Evolutionary conservation across 2,888 invertebrate genomes (phyloP), one percentile per base, ranked within the genome.

Genomic region (Xestia c-nigrum): DNA sequence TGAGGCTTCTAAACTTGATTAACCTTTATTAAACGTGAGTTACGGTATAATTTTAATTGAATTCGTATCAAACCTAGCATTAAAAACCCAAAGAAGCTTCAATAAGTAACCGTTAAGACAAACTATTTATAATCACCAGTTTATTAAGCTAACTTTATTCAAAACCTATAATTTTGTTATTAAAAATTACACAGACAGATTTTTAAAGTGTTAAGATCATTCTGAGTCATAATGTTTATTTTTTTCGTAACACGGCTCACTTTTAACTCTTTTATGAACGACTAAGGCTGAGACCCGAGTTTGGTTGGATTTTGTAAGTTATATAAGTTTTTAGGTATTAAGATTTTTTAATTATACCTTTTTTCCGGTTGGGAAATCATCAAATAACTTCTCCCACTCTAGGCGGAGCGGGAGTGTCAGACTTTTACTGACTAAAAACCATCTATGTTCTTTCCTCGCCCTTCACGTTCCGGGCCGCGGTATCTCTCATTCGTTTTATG

Each of bases 191-290:
- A 88, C 89, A 88, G 88, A 86, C 84, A 82, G 88, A 88, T 89
- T 89, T 91, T 88, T 89, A 90, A 91, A 90, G 92, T 92, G 90
- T 90, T 91, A 91, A 90, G 86, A 91, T 87, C 84, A 83, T 87
- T 89, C 78, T 80, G 84, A 78, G 78, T 84, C 80, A 81, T 84
- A 88, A 89, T 89, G 87, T 90, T 90, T 89, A 89, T 91, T 90
- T 90, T 80, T 89, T 86, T 88, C 85, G 79, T 84, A 87, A 80
- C 86, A 84, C 85, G 83, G 73, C 73, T 76, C 84, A 84, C 74
- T 81, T 85, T 84, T 83, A 86, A 82, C 81, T 87, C 86, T 87
- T 86, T 87, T 86, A 55, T 77, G 67, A 63, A 79, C 64, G 69
- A 78, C 74, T 80, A 66, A 9, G 77, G 12, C 74, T 66, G 38